phyloP scores from a whole-genome alignment of 2,888 invertebrate genomes.

The Scotopteryx bipunctaria region DNA sequence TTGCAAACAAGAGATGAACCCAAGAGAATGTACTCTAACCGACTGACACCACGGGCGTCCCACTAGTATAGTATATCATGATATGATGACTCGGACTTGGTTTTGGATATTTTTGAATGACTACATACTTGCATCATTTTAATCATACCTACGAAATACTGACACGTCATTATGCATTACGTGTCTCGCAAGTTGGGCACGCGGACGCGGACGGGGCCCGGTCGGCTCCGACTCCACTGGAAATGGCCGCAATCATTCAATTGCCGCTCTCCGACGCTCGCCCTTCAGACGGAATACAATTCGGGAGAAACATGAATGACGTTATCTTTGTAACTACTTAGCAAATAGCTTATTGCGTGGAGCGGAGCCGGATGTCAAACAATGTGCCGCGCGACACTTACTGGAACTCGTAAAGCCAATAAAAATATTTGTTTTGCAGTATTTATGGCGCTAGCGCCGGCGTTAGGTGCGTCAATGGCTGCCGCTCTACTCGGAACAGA shows the following conservation, averaged over 20 bases:
- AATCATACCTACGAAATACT: too few relatives aligned
- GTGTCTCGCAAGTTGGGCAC: too few relatives aligned
- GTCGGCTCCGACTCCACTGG: neutral
- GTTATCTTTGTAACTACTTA: slow-evolving; percentile 19
- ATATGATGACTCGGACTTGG: too few relatives aligned
- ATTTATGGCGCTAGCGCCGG: slow-evolving; percentile 30
- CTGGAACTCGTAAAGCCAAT: slow-evolving; percentile 33
- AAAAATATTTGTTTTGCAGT: slow-evolving; percentile 22
- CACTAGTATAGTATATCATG: too few relatives aligned
- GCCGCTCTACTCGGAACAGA: slow-evolving; percentile 19
- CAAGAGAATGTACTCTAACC: too few relatives aligned
- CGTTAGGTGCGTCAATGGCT: slow-evolving; percentile 29
- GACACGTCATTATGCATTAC: too few relatives aligned
- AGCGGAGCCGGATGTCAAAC: slow-evolving; percentile 28
- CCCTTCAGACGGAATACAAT: neutral
- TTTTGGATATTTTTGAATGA: too few relatives aligned
- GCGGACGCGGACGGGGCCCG: neutral
- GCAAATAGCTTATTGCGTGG: slow-evolving; percentile 15
- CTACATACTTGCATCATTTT: too few relatives aligned
- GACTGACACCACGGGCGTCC: too few relatives aligned
- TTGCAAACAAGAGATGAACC: too few relatives aligned
- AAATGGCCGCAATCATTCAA: slow-evolving; percentile 8
- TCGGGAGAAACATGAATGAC: slow-evolving; percentile 24
- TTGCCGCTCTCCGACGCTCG: neutral
- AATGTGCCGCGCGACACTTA: slow-evolving; percentile 23